phyloP scores from a whole-genome alignment of 2,888 invertebrate genomes.

The Diarsia mendica region DNA sequence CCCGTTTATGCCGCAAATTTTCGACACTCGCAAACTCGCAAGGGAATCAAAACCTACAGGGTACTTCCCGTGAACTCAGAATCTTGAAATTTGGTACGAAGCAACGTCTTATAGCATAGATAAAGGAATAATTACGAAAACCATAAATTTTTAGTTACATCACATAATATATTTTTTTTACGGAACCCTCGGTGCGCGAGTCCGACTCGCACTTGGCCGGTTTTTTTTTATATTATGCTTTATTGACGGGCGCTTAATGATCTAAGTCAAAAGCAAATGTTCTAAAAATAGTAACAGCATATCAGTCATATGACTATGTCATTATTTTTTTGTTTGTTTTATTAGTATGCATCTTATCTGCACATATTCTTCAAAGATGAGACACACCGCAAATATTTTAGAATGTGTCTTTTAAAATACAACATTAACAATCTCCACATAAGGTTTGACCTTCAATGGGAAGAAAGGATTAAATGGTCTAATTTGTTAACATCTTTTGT shows the following conservation, averaged over 20 bases:
- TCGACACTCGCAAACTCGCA: no score
- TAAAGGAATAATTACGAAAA: no score
- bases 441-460: constrained; percentile 44
- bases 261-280: neutral
- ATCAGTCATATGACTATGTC: constrained; percentile 45
- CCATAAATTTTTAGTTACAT: no score
- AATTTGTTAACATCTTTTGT: constrained; percentile 53
- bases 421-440: constrained; percentile 5
- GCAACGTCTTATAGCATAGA: no score
- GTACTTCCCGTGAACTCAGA: no score
- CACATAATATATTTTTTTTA: no score
- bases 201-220: no score
- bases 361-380: constrained; percentile 30
- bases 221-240: neutral
- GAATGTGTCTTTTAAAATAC: constrained; percentile 30
- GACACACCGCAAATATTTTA: constrained; percentile 37
- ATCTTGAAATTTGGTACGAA: no score
- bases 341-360: constrained; percentile 28
- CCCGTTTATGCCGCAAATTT: no score
- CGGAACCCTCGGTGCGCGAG: no score
- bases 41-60: no score
- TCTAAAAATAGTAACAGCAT: constrained; percentile 1
- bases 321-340: constrained; percentile 44
- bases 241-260: neutral
- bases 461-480: constrained; percentile 40